Conservation (phyloP, 2,888 invertebrate species). For the Blomia tropicalis region DNA sequence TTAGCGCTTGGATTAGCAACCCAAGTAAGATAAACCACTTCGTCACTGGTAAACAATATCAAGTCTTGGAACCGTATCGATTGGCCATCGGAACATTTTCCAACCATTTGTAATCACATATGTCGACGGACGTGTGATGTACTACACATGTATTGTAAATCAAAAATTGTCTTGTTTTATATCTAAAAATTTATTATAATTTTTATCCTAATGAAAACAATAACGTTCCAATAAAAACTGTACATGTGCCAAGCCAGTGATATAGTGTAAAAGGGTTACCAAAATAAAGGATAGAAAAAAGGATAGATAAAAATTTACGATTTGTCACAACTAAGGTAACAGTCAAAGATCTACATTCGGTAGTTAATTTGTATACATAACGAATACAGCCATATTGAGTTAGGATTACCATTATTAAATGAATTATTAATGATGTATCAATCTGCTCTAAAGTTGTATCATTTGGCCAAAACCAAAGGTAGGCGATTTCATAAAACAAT, state of each 20-base stretch:
- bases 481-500: neutral
- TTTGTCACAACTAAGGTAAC: constrained; percentile 90
- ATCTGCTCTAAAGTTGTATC: too few relatives aligned
- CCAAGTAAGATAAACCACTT: too few relatives aligned
- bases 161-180: too few relatives aligned
- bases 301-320: constrained; percentile 78
- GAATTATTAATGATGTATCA: constrained; percentile 58
- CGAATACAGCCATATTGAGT: constrained; percentile 63
- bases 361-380: constrained; percentile 80
- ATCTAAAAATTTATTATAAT: too few relatives aligned
- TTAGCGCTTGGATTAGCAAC: too few relatives aligned
- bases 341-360: constrained; percentile 79
- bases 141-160: too few relatives aligned
- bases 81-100: too few relatives aligned
- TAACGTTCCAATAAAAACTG: constrained; percentile 82
- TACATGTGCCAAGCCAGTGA: constrained; percentile 75
- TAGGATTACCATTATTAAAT: constrained; percentile 60
- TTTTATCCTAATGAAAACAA: constrained; percentile 58
- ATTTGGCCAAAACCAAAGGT: neutral
- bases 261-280: constrained; percentile 74
- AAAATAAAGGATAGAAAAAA: constrained; percentile 91
- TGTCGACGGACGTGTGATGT: too few relatives aligned
- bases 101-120: too few relatives aligned
- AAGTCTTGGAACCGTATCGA: too few relatives aligned
- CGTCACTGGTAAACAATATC: too few relatives aligned